phyloP scores from a whole-genome alignment of 2,113 vertebrate genomes.

The Excalfactoria chinensis region DNA sequence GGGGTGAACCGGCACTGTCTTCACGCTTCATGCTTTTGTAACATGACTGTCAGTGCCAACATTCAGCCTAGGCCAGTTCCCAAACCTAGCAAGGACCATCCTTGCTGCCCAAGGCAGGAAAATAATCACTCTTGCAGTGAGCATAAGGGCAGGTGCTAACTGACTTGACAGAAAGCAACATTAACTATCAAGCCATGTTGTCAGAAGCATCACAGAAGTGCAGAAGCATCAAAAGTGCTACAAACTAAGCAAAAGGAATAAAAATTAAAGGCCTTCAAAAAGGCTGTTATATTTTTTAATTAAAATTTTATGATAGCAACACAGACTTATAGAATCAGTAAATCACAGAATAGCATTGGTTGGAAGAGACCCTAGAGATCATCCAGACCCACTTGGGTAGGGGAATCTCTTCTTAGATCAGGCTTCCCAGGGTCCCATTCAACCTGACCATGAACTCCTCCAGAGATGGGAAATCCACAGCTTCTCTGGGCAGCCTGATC shows the following conservation, averaged over 20 bases:
- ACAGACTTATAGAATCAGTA: neutral
- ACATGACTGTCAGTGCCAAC: accelerated
- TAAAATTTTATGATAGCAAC: neutral
- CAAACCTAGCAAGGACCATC: neutral
- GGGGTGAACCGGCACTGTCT: neutral
- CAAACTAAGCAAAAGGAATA: neutral
- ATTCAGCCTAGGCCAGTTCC: neutral
- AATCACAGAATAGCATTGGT: neutral
- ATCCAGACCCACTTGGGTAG: neutral
- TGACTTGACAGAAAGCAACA: neutral
- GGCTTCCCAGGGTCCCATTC: neutral
- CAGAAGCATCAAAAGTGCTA: neutral
- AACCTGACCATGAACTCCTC: neutral
- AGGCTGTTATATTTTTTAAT: neutral
- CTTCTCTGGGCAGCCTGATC: neutral
- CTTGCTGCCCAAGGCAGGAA: neutral
- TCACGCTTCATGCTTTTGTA: neutral
- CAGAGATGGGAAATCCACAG: neutral
- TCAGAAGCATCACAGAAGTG: neutral
- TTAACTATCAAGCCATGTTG: neutral
- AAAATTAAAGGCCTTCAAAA: neutral
- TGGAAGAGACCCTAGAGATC: neutral
- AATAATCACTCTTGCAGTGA: neutral
- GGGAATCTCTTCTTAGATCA: neutral
- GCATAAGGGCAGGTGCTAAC: neutral